phyloP scores from a whole-genome alignment of 1,140 invertebrate species.

The Drosophila funebris region DNA sequence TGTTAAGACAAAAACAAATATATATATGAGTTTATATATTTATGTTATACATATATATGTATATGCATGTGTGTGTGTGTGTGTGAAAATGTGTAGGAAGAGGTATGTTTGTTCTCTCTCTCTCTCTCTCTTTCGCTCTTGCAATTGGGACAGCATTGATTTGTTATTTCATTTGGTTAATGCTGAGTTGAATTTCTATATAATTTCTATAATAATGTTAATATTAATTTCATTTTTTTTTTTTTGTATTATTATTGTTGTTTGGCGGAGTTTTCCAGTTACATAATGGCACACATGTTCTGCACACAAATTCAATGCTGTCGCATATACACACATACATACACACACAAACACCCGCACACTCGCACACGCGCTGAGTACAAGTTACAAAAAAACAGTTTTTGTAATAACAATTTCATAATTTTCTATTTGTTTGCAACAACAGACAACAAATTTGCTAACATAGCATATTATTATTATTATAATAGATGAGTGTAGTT shows the following conservation, averaged over 20 bases:
- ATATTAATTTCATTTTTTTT: slow-evolving; percentile 34
- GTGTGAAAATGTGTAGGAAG: background rate
- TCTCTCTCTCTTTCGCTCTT: too few relatives aligned
- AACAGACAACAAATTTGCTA: slow-evolving; percentile 52
- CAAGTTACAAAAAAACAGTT: slow-evolving; percentile 24
- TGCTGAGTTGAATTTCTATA: slow-evolving; percentile 28
- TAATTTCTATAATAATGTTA: slow-evolving; percentile 33
- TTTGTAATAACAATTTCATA: slow-evolving; percentile 28
- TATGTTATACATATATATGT: slow-evolving; percentile 11
- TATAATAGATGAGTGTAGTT: slow-evolving; percentile 36
- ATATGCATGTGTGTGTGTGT: slow-evolving; percentile 10
- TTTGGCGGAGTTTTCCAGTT: slow-evolving; percentile 33
- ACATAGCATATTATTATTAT: slow-evolving; percentile 37
- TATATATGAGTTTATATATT: slow-evolving; percentile 14
- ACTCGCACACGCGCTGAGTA: slow-evolving; percentile 7
- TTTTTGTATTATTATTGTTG: slow-evolving; percentile 10
- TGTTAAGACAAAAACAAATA: slow-evolving; percentile 31
- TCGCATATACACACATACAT: background rate
- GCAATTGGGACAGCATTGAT: slow-evolving; percentile 35
- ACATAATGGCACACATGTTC: slow-evolving; percentile 35
- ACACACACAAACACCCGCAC: background rate
- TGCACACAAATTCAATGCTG: slow-evolving; percentile 26
- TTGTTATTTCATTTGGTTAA: slow-evolving; percentile 44
- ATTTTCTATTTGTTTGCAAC: slow-evolving; percentile 9
- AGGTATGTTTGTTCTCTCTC: background rate